phyloP scores from a whole-genome alignment of 2,113 vertebrate genomes.

The human region GRCh38 chr6:143206001-143206500 shows the following conservation, averaged over 20 bases:
- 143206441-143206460: background rate
- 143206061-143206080: background rate
- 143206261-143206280: constrained; percentile 43
- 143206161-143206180: background rate
- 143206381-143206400: background rate
- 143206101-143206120: background rate
- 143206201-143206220: background rate
- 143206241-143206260: background rate
- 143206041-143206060: background rate
- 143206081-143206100: background rate
- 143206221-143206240: background rate
- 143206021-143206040: background rate
- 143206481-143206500: background rate
- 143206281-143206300: background rate
- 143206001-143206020: constrained; percentile 10
- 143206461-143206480: background rate
- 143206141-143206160: background rate
- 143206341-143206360: constrained; percentile 8
- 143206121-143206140: background rate
- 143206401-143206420: background rate
- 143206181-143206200: background rate
- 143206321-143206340: constrained; percentile 26
- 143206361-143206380: constrained; percentile 25
- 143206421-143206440: background rate
- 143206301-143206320: constrained; percentile 27